Conservation (phyloP, 2,797 vertebrate species). For the Hephaestus fuliginosus region DNA sequence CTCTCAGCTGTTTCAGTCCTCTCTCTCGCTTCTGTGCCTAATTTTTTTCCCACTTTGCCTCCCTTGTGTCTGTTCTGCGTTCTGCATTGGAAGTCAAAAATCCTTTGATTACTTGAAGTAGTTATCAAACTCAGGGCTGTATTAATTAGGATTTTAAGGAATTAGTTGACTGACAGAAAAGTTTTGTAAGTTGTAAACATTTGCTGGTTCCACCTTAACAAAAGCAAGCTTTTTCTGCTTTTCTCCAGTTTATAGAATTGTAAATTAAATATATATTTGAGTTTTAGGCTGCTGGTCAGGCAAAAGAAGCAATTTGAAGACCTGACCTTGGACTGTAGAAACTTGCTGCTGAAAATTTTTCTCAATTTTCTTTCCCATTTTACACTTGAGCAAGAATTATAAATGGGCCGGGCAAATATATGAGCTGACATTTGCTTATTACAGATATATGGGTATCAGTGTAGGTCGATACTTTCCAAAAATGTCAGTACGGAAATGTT, state of each 20-base stretch:
- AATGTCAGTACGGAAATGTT: not conserved
- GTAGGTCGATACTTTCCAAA: not conserved
- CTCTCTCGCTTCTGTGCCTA: not conserved
- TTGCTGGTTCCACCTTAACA: not conserved
- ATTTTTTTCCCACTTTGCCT: not conserved
- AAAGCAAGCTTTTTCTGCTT: not conserved
- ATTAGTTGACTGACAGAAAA: not conserved
- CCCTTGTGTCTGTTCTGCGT: not conserved
- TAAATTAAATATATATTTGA: not conserved
- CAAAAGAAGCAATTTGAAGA: slow-evolving; percentile 6
- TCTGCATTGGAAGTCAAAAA: not conserved
- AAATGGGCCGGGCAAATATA: not conserved
- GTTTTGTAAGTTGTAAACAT: not conserved
- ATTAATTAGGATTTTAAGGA: slow-evolving; percentile 5
- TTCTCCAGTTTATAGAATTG: not conserved
- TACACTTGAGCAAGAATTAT: not conserved
- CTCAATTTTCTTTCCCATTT: not conserved
- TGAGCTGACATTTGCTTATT: not conserved
- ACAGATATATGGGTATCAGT: not conserved
- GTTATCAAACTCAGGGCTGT: not conserved
- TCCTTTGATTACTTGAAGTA: not conserved
- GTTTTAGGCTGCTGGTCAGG: not conserved
- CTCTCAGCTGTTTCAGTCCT: not conserved
- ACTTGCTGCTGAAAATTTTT: not conserved
- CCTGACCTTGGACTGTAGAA: not conserved